Conservation (phyloP, 2,113 vertebrate genomes). For the Ranitomeya variabilis region DNA sequence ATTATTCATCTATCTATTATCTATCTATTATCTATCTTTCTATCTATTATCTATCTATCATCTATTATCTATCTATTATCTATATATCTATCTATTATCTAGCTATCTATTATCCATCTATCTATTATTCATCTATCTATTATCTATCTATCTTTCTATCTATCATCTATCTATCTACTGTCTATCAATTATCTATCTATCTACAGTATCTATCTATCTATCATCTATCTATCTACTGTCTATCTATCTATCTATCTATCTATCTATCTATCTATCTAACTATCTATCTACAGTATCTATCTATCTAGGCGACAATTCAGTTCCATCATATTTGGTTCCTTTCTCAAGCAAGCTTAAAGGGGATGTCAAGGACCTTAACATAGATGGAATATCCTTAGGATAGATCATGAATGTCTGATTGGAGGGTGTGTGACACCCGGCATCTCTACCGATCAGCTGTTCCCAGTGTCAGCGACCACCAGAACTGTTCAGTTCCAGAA, state of each 20-base stretch:
- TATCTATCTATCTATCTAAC: not conserved
- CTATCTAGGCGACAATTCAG: not conserved
- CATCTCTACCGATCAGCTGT: too few relatives aligned
- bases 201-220: slow-evolving; percentile 1
- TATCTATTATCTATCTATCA: not conserved
- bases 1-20: slow-evolving; percentile 3
- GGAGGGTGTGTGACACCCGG: too few relatives aligned
- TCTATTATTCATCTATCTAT: not conserved
- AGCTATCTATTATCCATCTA: not conserved
- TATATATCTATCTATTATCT: not conserved
- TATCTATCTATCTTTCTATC: not conserved
- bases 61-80: not conserved
- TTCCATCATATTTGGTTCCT: too few relatives aligned
- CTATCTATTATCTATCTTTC: not conserved
- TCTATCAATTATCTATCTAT: not conserved
- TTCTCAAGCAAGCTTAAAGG: too few relatives aligned
- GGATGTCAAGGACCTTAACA: too few relatives aligned
- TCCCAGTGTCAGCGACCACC: too few relatives aligned
- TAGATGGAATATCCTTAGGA: too few relatives aligned
- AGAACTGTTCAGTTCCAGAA: too few relatives aligned
- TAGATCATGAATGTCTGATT: too few relatives aligned
- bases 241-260: slow-evolving; percentile 1
- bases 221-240: not conserved
- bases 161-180: not conserved
- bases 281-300: slow-evolving; percentile 18